These are phyloP conservation scores for Dorcus hopei DNA, from an alignment of 2,888 invertebrate genomes.

Conservation along the genomic window DNA sequence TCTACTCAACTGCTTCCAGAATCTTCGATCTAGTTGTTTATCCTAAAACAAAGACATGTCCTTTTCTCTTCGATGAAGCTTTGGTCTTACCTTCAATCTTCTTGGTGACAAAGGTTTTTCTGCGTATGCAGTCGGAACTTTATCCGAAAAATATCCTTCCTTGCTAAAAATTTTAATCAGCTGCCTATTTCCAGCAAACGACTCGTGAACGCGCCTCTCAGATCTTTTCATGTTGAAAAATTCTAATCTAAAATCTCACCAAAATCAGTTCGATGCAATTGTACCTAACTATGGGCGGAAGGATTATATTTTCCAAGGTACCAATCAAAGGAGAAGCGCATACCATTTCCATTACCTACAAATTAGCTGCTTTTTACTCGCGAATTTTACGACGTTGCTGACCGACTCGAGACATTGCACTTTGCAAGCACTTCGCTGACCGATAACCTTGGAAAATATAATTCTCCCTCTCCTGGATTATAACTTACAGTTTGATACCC, in stretches of 20 bases:
- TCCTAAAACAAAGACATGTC: constrained; percentile 55
- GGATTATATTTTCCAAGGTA: neutral
- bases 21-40: constrained; percentile 72
- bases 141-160: constrained; percentile 42
- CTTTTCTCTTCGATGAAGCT: neutral
- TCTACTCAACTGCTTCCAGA: constrained; percentile 77
- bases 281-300: neutral
- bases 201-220: constrained; percentile 49
- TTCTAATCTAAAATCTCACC: constrained; percentile 46
- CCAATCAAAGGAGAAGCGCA: too few relatives aligned
- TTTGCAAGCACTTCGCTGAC: neutral
- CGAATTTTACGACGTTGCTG: too few relatives aligned
- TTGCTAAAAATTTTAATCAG: constrained; percentile 47
- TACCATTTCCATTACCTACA: too few relatives aligned
- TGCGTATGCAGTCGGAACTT: constrained; percentile 45
- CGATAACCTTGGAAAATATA: neutral
- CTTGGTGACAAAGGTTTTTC: constrained; percentile 57
- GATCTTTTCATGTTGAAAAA: constrained; percentile 51
- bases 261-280: neutral
- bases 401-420: too few relatives aligned
- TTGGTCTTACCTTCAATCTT: constrained; percentile 54
- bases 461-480: too few relatives aligned
- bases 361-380: too few relatives aligned
- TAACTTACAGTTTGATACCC: constrained; percentile 45
- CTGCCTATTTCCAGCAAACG: constrained; percentile 46